Conservation (phyloP, 92 coral and sea anemone species). For the Bergia puertoricense region DNA sequence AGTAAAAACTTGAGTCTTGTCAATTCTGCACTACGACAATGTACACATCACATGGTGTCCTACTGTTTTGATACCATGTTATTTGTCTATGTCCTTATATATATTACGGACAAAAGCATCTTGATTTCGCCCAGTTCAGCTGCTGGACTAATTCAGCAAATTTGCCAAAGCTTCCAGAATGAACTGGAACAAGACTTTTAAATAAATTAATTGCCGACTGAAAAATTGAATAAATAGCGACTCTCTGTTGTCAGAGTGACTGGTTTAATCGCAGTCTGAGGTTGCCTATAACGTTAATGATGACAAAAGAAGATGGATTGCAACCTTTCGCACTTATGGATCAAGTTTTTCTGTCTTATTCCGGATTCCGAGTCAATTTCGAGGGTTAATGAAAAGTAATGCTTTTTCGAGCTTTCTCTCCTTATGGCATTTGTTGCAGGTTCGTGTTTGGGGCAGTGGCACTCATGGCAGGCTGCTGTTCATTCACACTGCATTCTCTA, state of each 20-base stretch:
- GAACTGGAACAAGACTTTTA: too few species aligned
- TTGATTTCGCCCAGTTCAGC: too few species aligned
- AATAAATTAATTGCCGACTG: background rate
- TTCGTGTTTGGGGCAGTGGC: background rate
- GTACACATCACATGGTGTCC: too few species aligned
- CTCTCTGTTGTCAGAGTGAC: background rate
- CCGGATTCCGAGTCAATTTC: background rate
- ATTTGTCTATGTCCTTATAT: background rate
- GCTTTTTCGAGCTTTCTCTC: background rate
- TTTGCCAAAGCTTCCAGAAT: too few species aligned
- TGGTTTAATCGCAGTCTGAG: background rate
- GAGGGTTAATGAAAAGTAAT: background rate
- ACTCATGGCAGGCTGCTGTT: background rate
- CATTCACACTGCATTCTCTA: background rate
- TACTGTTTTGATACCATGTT: background rate
- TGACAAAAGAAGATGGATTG: background rate
- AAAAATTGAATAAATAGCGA: background rate
- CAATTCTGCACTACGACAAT: too few species aligned
- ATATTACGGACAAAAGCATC: background rate
- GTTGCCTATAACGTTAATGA: background rate
- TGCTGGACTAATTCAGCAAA: too few species aligned
- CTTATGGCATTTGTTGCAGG: background rate
- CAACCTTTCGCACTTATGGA: background rate
- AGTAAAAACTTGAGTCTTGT: background rate
- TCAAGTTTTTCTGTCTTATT: background rate